phyloP scores from a whole-genome alignment of 2,113 vertebrate genomes.

The Caloenas nicobarica region DNA sequence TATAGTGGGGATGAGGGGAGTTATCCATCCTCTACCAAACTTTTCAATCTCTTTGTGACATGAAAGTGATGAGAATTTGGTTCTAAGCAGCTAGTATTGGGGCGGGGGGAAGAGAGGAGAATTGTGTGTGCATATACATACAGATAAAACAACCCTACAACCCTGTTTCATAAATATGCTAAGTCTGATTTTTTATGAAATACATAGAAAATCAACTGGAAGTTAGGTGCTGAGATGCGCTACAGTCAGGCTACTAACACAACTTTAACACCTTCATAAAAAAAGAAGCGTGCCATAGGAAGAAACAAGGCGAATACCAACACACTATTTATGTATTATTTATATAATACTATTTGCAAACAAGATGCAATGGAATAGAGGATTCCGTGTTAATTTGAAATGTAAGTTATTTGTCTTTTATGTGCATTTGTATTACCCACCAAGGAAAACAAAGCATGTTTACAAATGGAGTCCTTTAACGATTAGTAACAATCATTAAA shows the following conservation, averaged over 20 bases:
- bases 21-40: neutral
- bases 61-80: neutral
- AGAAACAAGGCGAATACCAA: neutral
- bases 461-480: neutral
- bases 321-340: neutral
- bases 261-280: neutral
- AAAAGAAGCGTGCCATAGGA: neutral
- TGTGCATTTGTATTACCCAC: neutral
- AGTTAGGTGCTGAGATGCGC: neutral
- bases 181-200: neutral
- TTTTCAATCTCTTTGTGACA: neutral
- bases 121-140: rapidly evolving
- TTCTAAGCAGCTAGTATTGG: neutral
- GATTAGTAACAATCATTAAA: neutral
- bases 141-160: neutral
- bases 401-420: neutral
- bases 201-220: neutral
- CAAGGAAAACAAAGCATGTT: neutral
- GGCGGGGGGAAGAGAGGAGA: no score
- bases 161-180: neutral
- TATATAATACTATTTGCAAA: neutral
- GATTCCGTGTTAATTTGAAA: neutral
- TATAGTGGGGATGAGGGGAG: neutral
- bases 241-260: neutral
- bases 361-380: neutral